Percentiles rank a stretch among this genome's conserved stretches.
These are phyloP conservation scores for Clistopyga incitator DNA, from an alignment of 2,888 invertebrate genomes.

Conservation along the genomic window DNA sequence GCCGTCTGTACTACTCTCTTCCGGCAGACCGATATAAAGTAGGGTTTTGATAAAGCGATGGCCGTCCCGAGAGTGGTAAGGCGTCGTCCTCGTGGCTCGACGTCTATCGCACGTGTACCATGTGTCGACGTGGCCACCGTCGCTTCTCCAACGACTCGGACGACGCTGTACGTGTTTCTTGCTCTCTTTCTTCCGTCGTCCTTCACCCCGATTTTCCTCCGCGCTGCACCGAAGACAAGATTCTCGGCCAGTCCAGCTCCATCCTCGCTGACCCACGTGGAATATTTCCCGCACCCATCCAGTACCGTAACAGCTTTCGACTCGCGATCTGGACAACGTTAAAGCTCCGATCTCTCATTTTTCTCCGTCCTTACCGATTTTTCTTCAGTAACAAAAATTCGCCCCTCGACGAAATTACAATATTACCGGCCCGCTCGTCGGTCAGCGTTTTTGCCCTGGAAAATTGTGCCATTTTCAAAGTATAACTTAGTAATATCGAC, in stretches of 20 bases:
- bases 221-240: constrained; percentile 36
- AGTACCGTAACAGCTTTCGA: background rate
- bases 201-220: background rate
- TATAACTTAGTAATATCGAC: constrained; percentile 55
- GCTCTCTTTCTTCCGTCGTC: constrained; percentile 11
- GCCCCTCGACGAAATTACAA: constrained; percentile 48
- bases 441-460: constrained; percentile 53
- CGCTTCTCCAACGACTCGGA: constrained; percentile 47
- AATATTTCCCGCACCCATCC: constrained; percentile 44
- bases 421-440: constrained; percentile 44
- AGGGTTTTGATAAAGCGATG: constrained; percentile 76
- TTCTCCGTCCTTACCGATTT: constrained; percentile 15
- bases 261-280: constrained; percentile 46
- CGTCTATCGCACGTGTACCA: constrained; percentile 77
- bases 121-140: constrained; percentile 68
- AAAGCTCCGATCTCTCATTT: constrained; percentile 26
- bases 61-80: constrained; percentile 57
- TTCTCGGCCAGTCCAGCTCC: constrained; percentile 43
- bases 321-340: constrained; percentile 2
- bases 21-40: constrained; percentile 72
- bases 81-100: constrained; percentile 65
- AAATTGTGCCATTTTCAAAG: constrained; percentile 10
- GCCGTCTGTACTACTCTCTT: constrained; percentile 17
- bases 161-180: constrained; percentile 55
- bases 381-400: constrained; percentile 36